phyloP scores from a whole-genome alignment of 1,140 invertebrate species.

The Scylla paramamosain region DNA sequence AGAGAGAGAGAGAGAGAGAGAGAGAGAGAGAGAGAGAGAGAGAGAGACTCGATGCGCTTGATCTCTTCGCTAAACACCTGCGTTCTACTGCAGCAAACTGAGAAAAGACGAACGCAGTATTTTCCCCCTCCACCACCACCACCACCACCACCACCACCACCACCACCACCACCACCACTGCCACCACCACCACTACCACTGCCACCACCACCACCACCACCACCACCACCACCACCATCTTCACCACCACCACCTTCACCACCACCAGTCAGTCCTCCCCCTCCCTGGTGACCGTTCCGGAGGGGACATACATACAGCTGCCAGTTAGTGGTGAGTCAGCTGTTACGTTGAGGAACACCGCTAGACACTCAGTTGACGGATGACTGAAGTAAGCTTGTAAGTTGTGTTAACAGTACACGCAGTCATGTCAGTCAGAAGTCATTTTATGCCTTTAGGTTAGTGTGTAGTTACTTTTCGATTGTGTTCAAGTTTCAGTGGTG shows the following conservation, averaged over 20 bases:
- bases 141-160: conserved; percentile 37
- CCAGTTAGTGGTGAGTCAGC: background rate
- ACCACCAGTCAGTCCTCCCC: background rate
- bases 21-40: background rate
- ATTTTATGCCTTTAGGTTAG: too few relatives aligned
- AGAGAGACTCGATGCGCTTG: background rate
- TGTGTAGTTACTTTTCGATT: too few relatives aligned
- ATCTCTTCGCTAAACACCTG: background rate
- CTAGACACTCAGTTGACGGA: background rate
- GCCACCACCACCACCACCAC: background rate
- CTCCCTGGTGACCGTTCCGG: background rate
- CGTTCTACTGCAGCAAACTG: background rate
- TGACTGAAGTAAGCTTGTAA: background rate
- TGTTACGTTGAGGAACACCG: background rate
- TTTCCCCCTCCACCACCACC: background rate
- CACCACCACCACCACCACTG: background rate
- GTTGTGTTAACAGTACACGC: too few relatives aligned
- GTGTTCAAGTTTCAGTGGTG: too few relatives aligned
- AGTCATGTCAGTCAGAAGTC: too few relatives aligned
- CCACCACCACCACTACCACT: conserved; percentile 8
- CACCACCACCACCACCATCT: conserved; percentile 25
- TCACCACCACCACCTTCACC: conserved; percentile 9
- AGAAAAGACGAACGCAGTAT: background rate
- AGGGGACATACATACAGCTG: background rate
- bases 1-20: conserved; percentile 42